Base-by-base conservation (phyloP, 2,888 invertebrate species). In the Proisotoma minuta region DNA sequence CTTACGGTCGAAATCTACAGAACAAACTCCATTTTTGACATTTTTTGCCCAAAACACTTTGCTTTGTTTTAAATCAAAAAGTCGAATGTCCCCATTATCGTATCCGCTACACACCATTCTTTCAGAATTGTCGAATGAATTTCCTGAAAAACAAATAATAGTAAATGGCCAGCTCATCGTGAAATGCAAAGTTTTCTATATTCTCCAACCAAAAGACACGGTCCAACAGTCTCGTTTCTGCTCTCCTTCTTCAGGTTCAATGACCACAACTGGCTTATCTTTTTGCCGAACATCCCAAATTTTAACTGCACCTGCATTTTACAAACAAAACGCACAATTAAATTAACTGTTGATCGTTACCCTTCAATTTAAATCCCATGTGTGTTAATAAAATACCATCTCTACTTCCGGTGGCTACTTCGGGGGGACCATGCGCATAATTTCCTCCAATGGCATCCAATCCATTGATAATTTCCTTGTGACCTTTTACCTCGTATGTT, bases 211-310 rank as follows among this genome's bases (percentile, higher is more conserved):
- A 76, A 97, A 95, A 0, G 88, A 85, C 0, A 96, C 95, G 0
- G 89, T 79, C 97, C 97, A 97, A 78, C 97, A 97, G 76, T 97
- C 97, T 29, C 95, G 81, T 52, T 83, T 84, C 1, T 81, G 78
- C 61, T 87, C 86, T 0, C 86, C 86, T 26, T 83, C 81, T 23
- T 82, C 81, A 0, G 92, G 87, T 74, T 88, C 86, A 84, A 97
- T 95, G 71, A 88, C 85, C 0, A 92, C 92, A 0, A 97, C 96
- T 0, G 97, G 94, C 39, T 84, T 84, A 53, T 87, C 86, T 76
- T 89, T 89, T 77, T 96, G 95, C 1, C 97, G 83, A 0, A 90
- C 87, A 77, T 97, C 97, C 97, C 97, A 97, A 0, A 97, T 87
- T 81, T 93, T 95, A 0, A 96, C 94, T 50, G 86, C 83, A 2